Conservation (phyloP, 2,888 invertebrate genomes). For the Pediacus dermestoides region DNA sequence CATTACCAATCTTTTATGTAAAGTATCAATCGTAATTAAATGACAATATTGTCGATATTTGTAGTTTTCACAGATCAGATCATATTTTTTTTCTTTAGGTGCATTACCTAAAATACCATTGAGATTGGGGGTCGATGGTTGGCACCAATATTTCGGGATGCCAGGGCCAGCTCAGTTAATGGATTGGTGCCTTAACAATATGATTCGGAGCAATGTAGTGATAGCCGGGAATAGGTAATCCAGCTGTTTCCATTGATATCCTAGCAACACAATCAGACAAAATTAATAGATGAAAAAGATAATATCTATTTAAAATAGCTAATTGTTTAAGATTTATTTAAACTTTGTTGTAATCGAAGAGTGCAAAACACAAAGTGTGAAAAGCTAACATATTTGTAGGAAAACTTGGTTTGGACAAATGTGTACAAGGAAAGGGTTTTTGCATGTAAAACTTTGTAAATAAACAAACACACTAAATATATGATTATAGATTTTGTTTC, state of each 20-base stretch:
- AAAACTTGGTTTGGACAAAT: no score
- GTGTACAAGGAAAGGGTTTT: no score
- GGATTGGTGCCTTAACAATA: slow-evolving; percentile 89
- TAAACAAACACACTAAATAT: no score
- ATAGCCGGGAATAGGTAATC: slow-evolving; percentile 85
- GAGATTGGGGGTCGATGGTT: slow-evolving; percentile 44
- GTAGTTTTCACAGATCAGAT: slow-evolving; percentile 38
- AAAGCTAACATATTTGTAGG: no score
- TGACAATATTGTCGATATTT: slow-evolving; percentile 44
- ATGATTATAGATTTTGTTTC: no score
- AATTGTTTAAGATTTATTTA: no score
- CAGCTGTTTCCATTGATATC: slow-evolving; percentile 94
- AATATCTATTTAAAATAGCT: no score
- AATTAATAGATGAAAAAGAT: no score
- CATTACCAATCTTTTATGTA: slow-evolving; percentile 62
- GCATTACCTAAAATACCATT: slow-evolving; percentile 43
- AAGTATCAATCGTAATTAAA: slow-evolving; percentile 31
- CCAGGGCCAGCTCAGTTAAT: slow-evolving; percentile 57
- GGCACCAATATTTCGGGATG: slow-evolving; percentile 41
- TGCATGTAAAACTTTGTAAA: no score
- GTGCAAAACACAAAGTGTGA: no score
- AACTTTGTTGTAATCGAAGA: no score
- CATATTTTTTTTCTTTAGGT: slow-evolving; percentile 16
- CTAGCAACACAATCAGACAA: slow-evolving; percentile 57
- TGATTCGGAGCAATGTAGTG: slow-evolving; percentile 91